Evolutionary conservation across 2,797 vertebrate species (phyloP).

Genomic region (Poecilia wingei): DNA sequence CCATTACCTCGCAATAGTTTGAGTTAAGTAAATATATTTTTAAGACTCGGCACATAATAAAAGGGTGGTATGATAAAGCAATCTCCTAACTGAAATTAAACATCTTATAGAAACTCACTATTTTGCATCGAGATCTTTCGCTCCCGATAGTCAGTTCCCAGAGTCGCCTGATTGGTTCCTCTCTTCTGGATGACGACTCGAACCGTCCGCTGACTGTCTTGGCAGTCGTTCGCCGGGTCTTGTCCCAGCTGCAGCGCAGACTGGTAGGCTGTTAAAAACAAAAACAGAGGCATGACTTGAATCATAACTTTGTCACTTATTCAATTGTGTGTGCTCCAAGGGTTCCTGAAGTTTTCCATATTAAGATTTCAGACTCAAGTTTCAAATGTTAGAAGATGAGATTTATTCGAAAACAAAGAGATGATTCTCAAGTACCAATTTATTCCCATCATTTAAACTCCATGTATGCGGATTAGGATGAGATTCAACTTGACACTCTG

Average conservation of each 20-base stretch:
- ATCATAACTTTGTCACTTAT: neutral
- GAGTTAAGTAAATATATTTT: neutral
- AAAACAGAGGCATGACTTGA: neutral
- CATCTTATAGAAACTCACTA: slow-evolving; percentile 77
- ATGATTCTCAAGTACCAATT: neutral
- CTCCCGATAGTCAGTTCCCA: slow-evolving; percentile 89
- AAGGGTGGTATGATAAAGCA: neutral
- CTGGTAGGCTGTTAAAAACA: slow-evolving; percentile 86
- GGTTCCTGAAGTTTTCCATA: neutral
- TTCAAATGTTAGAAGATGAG: neutral
- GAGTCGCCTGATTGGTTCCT: slow-evolving; percentile 82
- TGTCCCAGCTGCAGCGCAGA: slow-evolving; percentile 86
- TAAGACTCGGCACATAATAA: neutral
- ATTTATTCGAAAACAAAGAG: neutral
- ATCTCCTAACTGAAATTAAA: neutral
- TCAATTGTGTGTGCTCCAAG: neutral
- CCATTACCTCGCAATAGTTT: neutral
- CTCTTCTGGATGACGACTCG: slow-evolving; percentile 89
- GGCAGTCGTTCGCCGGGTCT: slow-evolving; percentile 91
- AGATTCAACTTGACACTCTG: neutral
- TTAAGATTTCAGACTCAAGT: neutral
- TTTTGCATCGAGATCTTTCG: slow-evolving; percentile 93
- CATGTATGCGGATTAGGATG: neutral
- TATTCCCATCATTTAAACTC: neutral
- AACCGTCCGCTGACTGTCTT: slow-evolving; percentile 86